phyloP scores from a whole-genome alignment of 2,113 vertebrate species.

The Hyaena hyaena region DNA sequence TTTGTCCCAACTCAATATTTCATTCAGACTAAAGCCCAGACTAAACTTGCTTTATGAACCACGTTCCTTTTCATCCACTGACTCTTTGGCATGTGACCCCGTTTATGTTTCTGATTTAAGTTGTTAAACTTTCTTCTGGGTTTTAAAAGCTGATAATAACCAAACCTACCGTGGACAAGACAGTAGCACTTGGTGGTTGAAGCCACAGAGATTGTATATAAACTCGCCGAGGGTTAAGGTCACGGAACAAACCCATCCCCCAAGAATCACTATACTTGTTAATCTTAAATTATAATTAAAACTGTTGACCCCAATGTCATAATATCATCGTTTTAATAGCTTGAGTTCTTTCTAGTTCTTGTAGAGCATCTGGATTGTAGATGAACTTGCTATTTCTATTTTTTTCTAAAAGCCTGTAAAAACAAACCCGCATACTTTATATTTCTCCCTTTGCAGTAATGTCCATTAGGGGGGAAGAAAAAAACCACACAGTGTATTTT shows the following conservation, averaged over 20 bases:
- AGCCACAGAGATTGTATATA: not conserved
- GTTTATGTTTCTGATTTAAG: not conserved
- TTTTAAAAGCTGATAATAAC: not conserved
- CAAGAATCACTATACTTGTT: not conserved
- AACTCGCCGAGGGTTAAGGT: not conserved
- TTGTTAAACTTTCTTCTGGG: not conserved
- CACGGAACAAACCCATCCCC: not conserved
- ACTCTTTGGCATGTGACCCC: not conserved
- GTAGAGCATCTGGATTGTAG: constrained; percentile 9
- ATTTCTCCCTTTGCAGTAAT: not conserved
- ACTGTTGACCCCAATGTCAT: not conserved
- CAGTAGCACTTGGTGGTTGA: not conserved
- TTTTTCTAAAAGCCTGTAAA: constrained; percentile 46
- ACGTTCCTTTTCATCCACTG: not conserved
- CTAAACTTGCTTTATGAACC: not conserved
- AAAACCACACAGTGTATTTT: not conserved
- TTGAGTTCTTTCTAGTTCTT: not conserved
- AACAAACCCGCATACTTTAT: not conserved
- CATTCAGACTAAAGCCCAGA: not conserved
- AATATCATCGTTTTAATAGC: not conserved
- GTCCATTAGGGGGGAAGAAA: not conserved
- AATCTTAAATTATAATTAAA: not conserved
- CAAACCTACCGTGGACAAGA: not conserved
- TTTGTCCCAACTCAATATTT: constrained; percentile 9
- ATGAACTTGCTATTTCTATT: not conserved